These are phyloP conservation scores for Galerucella pusilla DNA, from an alignment of 2,888 invertebrate species.

Conservation along the genomic window DNA sequence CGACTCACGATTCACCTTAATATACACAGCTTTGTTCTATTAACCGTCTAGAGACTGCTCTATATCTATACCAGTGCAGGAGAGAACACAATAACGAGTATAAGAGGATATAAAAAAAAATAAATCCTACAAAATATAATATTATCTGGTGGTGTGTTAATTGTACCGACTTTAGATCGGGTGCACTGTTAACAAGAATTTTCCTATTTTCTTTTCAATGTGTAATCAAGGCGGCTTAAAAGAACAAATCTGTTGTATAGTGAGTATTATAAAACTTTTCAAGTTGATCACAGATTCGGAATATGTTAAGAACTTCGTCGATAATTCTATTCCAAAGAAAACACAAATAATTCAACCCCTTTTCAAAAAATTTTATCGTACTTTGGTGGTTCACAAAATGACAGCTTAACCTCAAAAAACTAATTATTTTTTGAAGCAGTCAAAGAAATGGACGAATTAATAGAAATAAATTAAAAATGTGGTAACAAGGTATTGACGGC, in stretches of 20 bases:
- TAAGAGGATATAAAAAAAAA: not conserved
- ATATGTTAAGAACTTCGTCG: not conserved
- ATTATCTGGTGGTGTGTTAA: not conserved
- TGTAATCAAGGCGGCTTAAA: not conserved
- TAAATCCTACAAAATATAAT: not conserved
- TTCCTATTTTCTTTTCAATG: not conserved
- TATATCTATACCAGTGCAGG: not conserved
- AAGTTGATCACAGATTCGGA: not conserved
- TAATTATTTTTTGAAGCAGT: no score
- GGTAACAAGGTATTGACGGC: no score
- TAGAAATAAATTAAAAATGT: no score
- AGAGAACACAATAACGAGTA: not conserved
- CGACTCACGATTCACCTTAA: constrained; percentile 10
- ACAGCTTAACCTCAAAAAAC: no score
- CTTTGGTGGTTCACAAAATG: no score
- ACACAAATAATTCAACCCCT: no score
- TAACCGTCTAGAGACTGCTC: not conserved
- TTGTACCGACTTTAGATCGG: no score
- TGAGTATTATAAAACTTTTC: not conserved
- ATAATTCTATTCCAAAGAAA: no score
- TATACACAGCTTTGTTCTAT: not conserved
- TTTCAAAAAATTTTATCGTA: no score
- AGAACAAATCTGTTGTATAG: constrained; percentile 1
- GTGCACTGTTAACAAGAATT: not conserved
- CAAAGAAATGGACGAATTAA: no score